These are phyloP conservation scores for Acheta domesticus DNA, from an alignment of 2,888 invertebrate species.

Conservation along the genomic window DNA sequence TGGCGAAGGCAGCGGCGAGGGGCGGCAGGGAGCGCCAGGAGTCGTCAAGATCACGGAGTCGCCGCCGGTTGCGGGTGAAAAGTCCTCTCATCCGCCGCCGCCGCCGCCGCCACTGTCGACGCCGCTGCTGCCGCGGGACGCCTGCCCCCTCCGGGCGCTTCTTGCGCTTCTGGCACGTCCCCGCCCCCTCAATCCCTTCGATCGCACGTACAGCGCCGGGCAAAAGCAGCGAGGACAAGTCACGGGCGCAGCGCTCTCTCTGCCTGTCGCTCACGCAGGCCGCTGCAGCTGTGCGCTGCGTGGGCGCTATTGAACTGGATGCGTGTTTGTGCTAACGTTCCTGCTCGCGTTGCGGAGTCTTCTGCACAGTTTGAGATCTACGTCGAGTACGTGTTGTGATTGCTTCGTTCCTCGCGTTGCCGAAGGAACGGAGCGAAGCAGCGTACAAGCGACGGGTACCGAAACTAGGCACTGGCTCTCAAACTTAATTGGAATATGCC, in stretches of 20 bases:
- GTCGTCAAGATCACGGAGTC: conserved; percentile 2
- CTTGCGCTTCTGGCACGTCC: conserved; percentile 2
- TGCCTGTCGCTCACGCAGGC: neutral
- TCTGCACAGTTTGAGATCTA: too few species aligned
- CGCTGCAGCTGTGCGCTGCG: neutral
- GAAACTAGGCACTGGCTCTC: too few species aligned
- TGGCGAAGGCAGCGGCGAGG: neutral
- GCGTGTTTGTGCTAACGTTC: neutral
- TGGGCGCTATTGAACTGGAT: neutral
- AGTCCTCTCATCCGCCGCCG: neutral
- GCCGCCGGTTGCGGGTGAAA: conserved; percentile 1
- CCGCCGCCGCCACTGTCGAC: neutral
- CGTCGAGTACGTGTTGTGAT: too few species aligned
- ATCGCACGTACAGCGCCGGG: conserved; percentile 19
- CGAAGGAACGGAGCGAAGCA: too few species aligned
- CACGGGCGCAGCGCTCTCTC: neutral
- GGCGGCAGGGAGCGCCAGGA: neutral
- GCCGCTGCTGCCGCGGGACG: conserved; percentile 1
- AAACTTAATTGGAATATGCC: too few species aligned
- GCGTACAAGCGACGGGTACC: too few species aligned
- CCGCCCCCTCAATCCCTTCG: conserved; percentile 5
- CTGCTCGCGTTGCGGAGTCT: neutral
- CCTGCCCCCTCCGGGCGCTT: conserved; percentile 11
- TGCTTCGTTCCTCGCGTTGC: too few species aligned
- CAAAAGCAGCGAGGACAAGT: neutral